Evolutionary conservation across 2,113 vertebrate genomes (phyloP), one percentile per base, ranked within the genome.

Genomic region (Pachypanchax playfairii): DNA sequence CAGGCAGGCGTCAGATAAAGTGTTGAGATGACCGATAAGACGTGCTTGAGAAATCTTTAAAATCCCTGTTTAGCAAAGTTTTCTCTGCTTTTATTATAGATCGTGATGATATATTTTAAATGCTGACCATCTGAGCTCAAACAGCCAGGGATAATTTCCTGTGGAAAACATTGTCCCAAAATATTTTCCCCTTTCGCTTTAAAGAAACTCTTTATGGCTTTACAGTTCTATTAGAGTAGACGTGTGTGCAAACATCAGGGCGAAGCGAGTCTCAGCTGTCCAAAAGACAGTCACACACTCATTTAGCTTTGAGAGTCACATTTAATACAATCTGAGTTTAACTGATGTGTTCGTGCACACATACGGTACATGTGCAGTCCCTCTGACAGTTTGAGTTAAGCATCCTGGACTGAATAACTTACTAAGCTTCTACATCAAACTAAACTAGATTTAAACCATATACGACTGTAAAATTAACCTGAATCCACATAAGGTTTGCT

Each of bases 201-300:
- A 70, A 79, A 67, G 57, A 41, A 59, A 62, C 59, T 69, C 35
- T 20, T 10, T 58, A 33, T 14, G 48, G 63, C 64, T 76, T 56
- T 29, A 54, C 47, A 69, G 73, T 82, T 68, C 75, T 82, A 63
- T 82, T 63, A 59, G 66, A 75, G 83, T 74, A 61, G 83, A 76
- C 55, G 67, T 59, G 70, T 70, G 65, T 78, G 70, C 75, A 80
- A 78, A 81, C 77, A 79, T 74, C 78, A 71, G 65, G 67, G 63
- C 24, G 17, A 58, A 17, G 63, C 71, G 18, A 41, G 61, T 76
- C 79, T 69, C 65, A 35, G 69, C 69, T 69, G 72, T 82, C 73
- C 65, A 73, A 78, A 59, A 69, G 73, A 77, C 73, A 65, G 73
- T 80, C 72, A 70, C 80, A 80, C 70, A 43, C 75, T 75, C 55